Evolutionary conservation across 2,888 invertebrate genomes (phyloP), one percentile per base, ranked within the genome.

Genomic region (Allolobophora icterica): DNA sequence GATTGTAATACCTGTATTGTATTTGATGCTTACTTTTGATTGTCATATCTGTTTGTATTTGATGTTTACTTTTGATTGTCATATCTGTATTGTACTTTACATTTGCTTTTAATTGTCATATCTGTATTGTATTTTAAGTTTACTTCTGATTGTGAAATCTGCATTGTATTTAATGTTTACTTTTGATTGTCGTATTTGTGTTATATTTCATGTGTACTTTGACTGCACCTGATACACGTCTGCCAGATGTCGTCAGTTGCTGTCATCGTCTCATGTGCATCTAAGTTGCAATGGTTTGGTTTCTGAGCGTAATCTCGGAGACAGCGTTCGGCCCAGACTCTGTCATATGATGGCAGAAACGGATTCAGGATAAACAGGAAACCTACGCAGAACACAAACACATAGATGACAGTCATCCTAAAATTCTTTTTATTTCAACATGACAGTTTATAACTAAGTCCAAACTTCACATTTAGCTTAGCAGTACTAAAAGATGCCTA

Each of bases 361-460:
- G 98, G 98, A 95, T 98, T 98, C 93, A 96, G 96, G 92, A 99
- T 97, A 90, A 97, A 96, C 93, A 97, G 95, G 90, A 98, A 96
- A n/a, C 98, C 97, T 96, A 93, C 84, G 52, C 24, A 8, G 24
- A 52, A 21, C 52, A 52, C 2, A 21, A 52, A 52, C 52, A 52
- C 24, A 52, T 24, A 71, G 30, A 30, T n/a, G n/a, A 71, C n/a
- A 24, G 52, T 52, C 52, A 24, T 52, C 52, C 21, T 52, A 52
- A 52, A 21, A 52, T 21, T 52, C 52, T 24, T 71, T 21, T n/a
- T 8, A n/a, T 17, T 6, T 45, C 13, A n/a, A n/a, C 71, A 71
- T 71, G 13, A 71, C 6, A 6, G n/a, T n/a, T 8, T 6, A n/a
- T n/a, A 13, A n/a, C n/a, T n/a, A n/a, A 71, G n/a, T 11, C 71